Conservation (phyloP, 2,113 vertebrate species). For the Prochilodus magdalenae region DNA sequence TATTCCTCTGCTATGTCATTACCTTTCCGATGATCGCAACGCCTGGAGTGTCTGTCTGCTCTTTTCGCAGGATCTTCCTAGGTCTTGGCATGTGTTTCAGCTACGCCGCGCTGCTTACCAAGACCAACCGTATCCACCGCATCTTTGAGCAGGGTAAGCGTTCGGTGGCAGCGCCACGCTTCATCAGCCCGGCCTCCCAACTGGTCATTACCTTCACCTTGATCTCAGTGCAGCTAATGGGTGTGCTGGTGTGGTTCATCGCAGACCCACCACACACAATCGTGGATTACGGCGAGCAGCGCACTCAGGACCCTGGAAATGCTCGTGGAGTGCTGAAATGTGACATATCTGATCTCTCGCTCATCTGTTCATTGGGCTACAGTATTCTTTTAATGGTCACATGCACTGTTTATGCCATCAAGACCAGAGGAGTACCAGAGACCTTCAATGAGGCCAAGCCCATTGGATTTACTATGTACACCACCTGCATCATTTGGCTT, state of each 20-base stretch:
- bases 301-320: slow-evolving; percentile 87
- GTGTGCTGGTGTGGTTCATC: slow-evolving; percentile 90
- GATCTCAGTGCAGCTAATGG: slow-evolving; percentile 92
- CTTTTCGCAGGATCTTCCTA: slow-evolving; percentile 89
- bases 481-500: slow-evolving; percentile 98
- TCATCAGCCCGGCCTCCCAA: slow-evolving; percentile 95
- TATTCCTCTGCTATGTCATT: slow-evolving; percentile 93
- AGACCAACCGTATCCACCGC: slow-evolving; percentile 97
- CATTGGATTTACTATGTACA: slow-evolving; percentile 98
- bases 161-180: slow-evolving; percentile 90
- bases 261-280: slow-evolving; percentile 90
- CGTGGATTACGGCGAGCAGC: slow-evolving; percentile 94
- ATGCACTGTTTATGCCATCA: slow-evolving; percentile 98
- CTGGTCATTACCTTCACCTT: slow-evolving; percentile 93
- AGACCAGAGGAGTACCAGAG: slow-evolving; percentile 95
- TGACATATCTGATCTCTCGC: slow-evolving; percentile 95
- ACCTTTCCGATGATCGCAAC: slow-evolving; percentile 96
- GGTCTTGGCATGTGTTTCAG: slow-evolving; percentile 98
- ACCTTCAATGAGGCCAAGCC: slow-evolving; percentile 99
- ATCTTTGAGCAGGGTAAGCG: slow-evolving; percentile 97
- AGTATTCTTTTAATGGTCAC: slow-evolving; percentile 98
- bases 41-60: slow-evolving; percentile 88
- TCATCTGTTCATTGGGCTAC: slow-evolving; percentile 97
- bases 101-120: slow-evolving; percentile 93
- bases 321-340: slow-evolving; percentile 94